phyloP scores from a whole-genome alignment of 2,113 vertebrate species.

The Lepus americanus region DNA sequence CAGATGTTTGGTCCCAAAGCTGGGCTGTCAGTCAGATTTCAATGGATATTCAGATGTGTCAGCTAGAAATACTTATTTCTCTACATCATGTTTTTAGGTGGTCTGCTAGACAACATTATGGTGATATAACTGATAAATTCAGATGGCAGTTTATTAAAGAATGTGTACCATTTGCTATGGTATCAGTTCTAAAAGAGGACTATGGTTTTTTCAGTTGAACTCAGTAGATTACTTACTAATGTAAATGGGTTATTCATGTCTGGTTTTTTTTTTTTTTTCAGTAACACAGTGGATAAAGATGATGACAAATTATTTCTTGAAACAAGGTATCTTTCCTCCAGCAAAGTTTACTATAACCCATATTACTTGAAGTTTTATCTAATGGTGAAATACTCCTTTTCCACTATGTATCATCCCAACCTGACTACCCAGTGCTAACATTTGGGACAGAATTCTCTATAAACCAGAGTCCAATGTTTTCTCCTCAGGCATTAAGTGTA shows the following conservation, averaged over 20 bases:
- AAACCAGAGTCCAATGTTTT: background rate
- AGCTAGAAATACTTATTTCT: background rate
- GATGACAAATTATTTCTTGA: background rate
- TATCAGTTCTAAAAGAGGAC: conserved; percentile 27
- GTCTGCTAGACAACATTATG: background rate
- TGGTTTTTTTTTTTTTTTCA: background rate
- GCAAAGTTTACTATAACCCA: background rate
- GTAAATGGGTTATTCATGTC: background rate
- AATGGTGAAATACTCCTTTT: background rate
- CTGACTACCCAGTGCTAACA: background rate
- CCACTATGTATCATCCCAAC: background rate
- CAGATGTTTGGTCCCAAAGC: background rate
- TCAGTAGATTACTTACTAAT: background rate
- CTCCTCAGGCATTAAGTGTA: background rate
- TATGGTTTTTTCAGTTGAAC: background rate
- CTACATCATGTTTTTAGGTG: background rate
- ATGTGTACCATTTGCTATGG: background rate
- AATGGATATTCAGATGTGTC: background rate
- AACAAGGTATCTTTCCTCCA: background rate
- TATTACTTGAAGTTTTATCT: background rate
- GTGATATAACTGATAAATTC: background rate
- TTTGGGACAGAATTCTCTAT: background rate
- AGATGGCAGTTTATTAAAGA: background rate
- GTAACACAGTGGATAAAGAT: background rate
- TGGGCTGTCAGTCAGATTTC: background rate